Percentiles rank a stretch among this genome's conserved stretches.
Evolutionary conservation across 2,113 vertebrate species (phyloP).

Genomic region (Dipodomys stephensi): DNA sequence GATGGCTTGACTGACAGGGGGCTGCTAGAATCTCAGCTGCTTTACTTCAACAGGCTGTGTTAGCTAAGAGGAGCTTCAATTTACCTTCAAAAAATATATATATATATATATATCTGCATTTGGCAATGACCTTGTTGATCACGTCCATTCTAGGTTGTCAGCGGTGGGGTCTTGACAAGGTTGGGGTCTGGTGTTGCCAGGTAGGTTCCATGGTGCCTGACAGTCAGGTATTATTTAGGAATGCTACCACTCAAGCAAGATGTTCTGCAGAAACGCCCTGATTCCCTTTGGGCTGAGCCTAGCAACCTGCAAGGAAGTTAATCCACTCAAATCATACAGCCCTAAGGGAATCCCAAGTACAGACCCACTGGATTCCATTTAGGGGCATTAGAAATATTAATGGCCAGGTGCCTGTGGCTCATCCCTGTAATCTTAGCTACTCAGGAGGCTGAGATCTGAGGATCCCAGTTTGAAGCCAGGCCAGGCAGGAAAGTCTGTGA

Average conservation of each 20-base stretch:
- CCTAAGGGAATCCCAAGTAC: neutral
- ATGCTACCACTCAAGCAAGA: neutral
- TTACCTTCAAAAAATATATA: constrained; percentile 82
- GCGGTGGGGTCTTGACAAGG: neutral
- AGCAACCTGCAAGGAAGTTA: neutral
- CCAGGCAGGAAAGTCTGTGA: too few species aligned
- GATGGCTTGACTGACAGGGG: constrained; percentile 88
- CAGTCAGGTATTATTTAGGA: neutral
- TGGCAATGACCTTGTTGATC: constrained; percentile 85
- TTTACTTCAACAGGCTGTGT: constrained; percentile 88
- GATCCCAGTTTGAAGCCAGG: too few species aligned
- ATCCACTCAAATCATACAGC: neutral
- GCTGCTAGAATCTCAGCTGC: constrained; percentile 82
- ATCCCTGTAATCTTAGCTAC: too few species aligned
- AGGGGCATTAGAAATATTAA: neutral
- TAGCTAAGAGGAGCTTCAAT: constrained; percentile 87
- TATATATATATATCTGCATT: constrained; percentile 66
- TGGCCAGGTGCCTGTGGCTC: neutral
- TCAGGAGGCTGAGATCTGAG: too few species aligned
- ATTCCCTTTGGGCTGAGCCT: neutral
- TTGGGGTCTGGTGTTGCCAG: constrained; percentile 29
- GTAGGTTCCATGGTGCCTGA: neutral
- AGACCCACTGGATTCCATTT: neutral
- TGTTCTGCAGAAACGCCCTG: neutral
- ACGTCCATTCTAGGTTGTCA: constrained; percentile 74